These are phyloP conservation scores for Nymphalis urticae DNA, from an alignment of 2,888 invertebrate genomes.

Conservation along the genomic window DNA sequence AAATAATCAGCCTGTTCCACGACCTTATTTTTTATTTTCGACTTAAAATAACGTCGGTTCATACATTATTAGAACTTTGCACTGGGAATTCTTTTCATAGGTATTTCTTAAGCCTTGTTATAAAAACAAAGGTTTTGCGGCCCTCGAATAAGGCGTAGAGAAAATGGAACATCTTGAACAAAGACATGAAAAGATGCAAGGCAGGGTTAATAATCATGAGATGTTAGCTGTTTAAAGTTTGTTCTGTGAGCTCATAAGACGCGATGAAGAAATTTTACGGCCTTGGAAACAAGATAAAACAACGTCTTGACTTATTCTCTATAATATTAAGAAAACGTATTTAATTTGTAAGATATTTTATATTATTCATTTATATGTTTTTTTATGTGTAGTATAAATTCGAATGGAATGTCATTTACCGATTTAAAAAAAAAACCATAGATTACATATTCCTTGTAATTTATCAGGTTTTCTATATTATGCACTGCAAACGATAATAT, in stretches of 20 bases:
- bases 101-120: background rate
- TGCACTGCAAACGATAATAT: too few species aligned
- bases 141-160: background rate
- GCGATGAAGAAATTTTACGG: background rate
- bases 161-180: conserved; percentile 6
- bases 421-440: too few species aligned
- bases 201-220: conserved; percentile 2
- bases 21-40: too few species aligned
- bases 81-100: conserved; percentile 2
- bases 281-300: conserved; percentile 1
- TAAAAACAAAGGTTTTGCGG: conserved; percentile 3
- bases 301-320: background rate
- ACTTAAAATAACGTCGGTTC: too few species aligned
- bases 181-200: conserved; percentile 10
- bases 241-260: background rate
- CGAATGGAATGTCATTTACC: too few species aligned
- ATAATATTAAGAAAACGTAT: background rate
- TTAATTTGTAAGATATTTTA: background rate
- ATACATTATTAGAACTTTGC: background rate
- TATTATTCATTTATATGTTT: background rate
- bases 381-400: too few species aligned
- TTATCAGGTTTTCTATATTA: too few species aligned
- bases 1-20: too few species aligned
- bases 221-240: conserved; percentile 2
- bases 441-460: too few species aligned